Evolutionary conservation across 2,797 vertebrate species (phyloP).

Genomic region (Paratrypauchen microcephalus): DNA sequence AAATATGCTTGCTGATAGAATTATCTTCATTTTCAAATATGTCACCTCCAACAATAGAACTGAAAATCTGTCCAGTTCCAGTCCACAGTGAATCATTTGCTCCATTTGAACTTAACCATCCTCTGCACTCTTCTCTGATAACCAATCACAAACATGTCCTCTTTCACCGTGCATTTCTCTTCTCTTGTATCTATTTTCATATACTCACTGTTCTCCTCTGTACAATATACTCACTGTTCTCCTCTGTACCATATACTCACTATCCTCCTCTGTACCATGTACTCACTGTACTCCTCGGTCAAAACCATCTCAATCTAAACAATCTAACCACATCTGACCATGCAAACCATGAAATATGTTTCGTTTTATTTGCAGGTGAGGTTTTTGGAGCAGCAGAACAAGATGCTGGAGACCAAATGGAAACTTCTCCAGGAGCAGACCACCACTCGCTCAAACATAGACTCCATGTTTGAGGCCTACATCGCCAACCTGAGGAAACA

Average conservation of each 20-base stretch:
- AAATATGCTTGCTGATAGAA: slow-evolving; percentile 5
- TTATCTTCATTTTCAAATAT: slow-evolving; percentile 2
- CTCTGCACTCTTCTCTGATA: background rate
- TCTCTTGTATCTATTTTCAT: no score
- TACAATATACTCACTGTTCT: no score
- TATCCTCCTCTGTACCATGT: no score
- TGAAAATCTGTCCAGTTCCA: background rate
- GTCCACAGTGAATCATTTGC: background rate
- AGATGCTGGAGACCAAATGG: slow-evolving; percentile 83
- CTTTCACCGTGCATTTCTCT: no score
- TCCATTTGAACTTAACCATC: background rate
- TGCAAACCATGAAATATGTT: background rate
- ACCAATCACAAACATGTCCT: no score
- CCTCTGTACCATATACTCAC: no score
- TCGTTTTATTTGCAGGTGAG: slow-evolving; percentile 70
- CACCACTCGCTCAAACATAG: slow-evolving; percentile 63
- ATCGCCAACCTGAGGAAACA: slow-evolving; percentile 75
- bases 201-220: no score
- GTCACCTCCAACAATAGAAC: background rate
- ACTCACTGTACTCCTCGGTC: no score
- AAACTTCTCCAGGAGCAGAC: slow-evolving; percentile 80
- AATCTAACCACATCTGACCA: no score
- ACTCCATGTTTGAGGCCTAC: slow-evolving; percentile 74
- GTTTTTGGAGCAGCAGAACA: slow-evolving; percentile 82
- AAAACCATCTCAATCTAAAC: no score